Base-by-base conservation (phyloP, 2,888 invertebrate genomes). In the Mythimna pallens region DNA sequence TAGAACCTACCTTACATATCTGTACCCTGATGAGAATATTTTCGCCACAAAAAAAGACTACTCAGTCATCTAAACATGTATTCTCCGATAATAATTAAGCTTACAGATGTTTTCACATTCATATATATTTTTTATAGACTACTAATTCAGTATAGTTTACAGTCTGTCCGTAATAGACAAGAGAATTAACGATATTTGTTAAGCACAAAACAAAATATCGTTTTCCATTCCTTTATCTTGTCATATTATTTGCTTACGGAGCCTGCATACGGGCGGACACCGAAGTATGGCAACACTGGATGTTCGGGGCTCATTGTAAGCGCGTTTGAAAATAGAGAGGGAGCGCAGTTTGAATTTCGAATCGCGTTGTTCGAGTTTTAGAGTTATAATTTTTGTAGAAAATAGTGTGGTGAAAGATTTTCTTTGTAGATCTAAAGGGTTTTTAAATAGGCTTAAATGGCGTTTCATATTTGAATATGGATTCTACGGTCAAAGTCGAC, bases 211-310 rank as follows among this genome's bases (percentile, higher is more conserved):
- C 86, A 81, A 86, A 88, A 89, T 90, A 90, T 90, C 89, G 89
- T 88, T 88, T 88, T 86, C 89, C 80, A 87, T 91, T 91, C 90
- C 90, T 91, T 92, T 92, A 91, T 91, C 91, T 92, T 92, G 91
- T 93, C 92, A 92, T 92, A 92, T 90, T 92, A 91, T 94, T 93
- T 93, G 92, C 92, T 89, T 89, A 89, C 89, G 88, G 88, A 90
- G 89, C 88, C 88, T 89, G 89, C 92, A 93, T 93, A 93, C 92
- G 93, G 92, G 92, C 81, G 71, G 34, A 63, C 86, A 65, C 14
- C 50, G 82, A 80, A 65, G 34, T 86, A 86, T 36, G 65, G 65
- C 40, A 34, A 40, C 61, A 74, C 86, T 86, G 65, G 87, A 87
- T 76, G 73, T 63, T 55, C 58, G 14, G 43, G 57, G 8, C 52